These are phyloP conservation scores for Amiota mariae DNA, from an alignment of 2,888 invertebrate species.

Conservation along the genomic window DNA sequence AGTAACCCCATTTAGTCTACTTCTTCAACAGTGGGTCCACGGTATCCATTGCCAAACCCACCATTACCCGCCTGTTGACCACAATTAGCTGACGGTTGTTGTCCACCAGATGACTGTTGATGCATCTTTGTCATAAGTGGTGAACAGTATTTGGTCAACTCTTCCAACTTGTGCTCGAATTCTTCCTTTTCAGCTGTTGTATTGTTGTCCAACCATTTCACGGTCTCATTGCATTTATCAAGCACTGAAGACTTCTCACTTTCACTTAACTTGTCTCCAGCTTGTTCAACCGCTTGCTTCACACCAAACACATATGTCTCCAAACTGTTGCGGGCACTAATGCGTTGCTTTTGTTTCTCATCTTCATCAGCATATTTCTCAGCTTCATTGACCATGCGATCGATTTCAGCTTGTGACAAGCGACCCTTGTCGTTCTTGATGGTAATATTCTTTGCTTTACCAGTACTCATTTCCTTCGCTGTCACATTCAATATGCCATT, in stretches of 20 bases:
- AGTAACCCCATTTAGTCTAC: neutral
- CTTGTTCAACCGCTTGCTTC: constrained; percentile 80
- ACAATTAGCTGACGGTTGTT: constrained; percentile 60
- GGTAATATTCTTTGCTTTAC: constrained; percentile 82
- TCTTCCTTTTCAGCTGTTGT: constrained; percentile 84
- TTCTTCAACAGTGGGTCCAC: constrained; percentile 18
- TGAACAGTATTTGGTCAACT: constrained; percentile 71
- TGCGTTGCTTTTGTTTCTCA: constrained; percentile 79
- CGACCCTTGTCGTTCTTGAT: constrained; percentile 89
- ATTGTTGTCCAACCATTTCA: constrained; percentile 85
- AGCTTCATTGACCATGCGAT: constrained; percentile 84
- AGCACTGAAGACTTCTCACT: constrained; percentile 81
- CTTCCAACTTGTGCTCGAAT: constrained; percentile 76
- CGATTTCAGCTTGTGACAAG: constrained; percentile 86
- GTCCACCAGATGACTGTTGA: constrained; percentile 72
- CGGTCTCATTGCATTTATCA: constrained; percentile 78
- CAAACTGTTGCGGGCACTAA: constrained; percentile 77
- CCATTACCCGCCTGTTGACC: constrained; percentile 74
- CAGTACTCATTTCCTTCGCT: constrained; percentile 80
- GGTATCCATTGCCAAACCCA: neutral
- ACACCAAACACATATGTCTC: constrained; percentile 78
- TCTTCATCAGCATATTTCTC: constrained; percentile 84
- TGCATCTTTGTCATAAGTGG: constrained; percentile 75
- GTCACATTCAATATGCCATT: constrained; percentile 95
- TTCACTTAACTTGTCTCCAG: constrained; percentile 77